Evolutionary conservation across 2,797 vertebrate species (phyloP), one percentile per base, ranked within the genome.

Genomic region (Parambassis ranga): DNA sequence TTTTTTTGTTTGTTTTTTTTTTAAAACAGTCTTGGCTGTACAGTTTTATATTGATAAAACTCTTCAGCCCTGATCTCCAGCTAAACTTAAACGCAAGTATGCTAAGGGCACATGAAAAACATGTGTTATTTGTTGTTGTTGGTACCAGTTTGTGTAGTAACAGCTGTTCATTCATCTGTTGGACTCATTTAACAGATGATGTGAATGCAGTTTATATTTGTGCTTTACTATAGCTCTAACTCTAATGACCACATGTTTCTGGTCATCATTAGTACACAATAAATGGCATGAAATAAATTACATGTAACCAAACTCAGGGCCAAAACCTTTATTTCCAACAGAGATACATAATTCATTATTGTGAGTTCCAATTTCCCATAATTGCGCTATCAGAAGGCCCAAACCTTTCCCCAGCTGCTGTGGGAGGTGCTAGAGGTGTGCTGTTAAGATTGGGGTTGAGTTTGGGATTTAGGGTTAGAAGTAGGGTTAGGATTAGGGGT

Each of bases 281-380:
- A 62, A 49, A 48, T 24, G 44, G 33, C 6, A 46, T 30, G 2
- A 19, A 65, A 63, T 58, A 18, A 70, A 43, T 56, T 57, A 4
- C 38, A 60, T 27, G 62, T 33, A 65, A 57, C 30, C 37, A 79
- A 64, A 69, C 60, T 73, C 64, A 75, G 75, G 80, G 85, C 75
- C 75, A 65, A 89, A 84, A 75, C 61, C 77, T 91, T 92, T 91
- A 91, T 91, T 92, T 85, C 58, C 79, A 81, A 66, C 71, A 79
- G 62, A 79, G 46, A 77, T 73, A 58, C 57, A 74, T 71, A 62
- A 68, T 83, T 78, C 36, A 74, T 69, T 76, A 46, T 72, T 65
- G 58, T 61, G 49, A 77, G 58, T 71, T 76, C 37, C 59, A 69
- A 28, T 75, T 81, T 75, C 76, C 28, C 53, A 68, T 55, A 81